phyloP scores from a whole-genome alignment of 92 coral and sea anemone genomes.

The Muricea muricata region DNA sequence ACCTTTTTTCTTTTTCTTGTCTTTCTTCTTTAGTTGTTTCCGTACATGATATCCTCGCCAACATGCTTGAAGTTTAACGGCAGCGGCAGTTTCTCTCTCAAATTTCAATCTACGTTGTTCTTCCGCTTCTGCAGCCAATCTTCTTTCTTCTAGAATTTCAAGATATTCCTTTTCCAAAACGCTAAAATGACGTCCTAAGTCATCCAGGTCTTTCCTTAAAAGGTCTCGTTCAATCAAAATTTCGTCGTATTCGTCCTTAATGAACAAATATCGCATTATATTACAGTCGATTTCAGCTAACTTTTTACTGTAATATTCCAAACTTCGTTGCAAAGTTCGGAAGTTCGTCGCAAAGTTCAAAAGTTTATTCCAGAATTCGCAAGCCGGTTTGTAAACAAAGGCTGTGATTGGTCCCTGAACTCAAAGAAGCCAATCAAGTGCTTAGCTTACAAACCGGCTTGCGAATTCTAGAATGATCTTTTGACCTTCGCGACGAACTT shows the following conservation, averaged over 20 bases:
- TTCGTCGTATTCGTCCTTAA: conserved; percentile 85
- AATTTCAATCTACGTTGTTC: conserved; percentile 64
- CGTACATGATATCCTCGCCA: conserved; percentile 81
- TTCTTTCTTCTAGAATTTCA: conserved; percentile 84
- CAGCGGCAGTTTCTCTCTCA: conserved; percentile 56
- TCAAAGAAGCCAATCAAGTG: no score
- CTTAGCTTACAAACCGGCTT: no score
- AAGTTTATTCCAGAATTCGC: no score
- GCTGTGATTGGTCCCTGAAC: no score
- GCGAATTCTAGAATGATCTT: no score
- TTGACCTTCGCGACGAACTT: no score
- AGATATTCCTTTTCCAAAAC: conserved; percentile 74
- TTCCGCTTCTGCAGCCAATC: conserved; percentile 76
- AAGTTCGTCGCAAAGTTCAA: no score
- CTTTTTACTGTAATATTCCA: no score
- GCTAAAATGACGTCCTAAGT: conserved; percentile 72
- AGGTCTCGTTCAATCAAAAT: conserved; percentile 78
- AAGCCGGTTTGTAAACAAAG: no score
- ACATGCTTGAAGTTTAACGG: conserved; percentile 69
- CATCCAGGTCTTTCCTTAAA: conserved; percentile 70
- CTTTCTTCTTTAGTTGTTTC: conserved; percentile 54
- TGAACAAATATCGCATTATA: background rate
- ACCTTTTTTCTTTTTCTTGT: conserved; percentile 67
- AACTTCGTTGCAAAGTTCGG: no score
- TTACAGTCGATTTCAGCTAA: no score